Evolutionary conservation across 1,140 invertebrate species (phyloP), one percentile per base, ranked within the genome.

Genomic region (Zaprionus camerounensis): DNA sequence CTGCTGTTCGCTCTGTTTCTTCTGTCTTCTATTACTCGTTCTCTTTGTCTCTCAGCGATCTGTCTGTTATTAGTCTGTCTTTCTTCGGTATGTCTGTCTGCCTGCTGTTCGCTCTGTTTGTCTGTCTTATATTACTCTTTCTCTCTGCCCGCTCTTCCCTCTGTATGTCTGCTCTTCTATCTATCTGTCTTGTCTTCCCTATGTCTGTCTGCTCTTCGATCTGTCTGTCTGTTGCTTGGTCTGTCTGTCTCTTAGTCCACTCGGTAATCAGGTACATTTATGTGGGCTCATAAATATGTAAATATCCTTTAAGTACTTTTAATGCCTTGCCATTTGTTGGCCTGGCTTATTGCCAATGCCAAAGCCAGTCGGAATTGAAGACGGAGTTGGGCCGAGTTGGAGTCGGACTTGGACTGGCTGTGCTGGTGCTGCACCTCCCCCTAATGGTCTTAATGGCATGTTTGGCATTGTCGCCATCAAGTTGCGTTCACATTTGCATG

Each of bases 231-330:
- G n/a, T 49, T 12, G 9, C 5, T 9, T 1, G 9, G 1, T 17
- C 46, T 17, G 20, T 22, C 13, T 22, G 44, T n/a, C 15, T 24
- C 28, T 28, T 26, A 11, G 31, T 51, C 53, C 38, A 36, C 28
- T 24, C 34, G 53, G 80, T 88, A 87, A 87, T 87, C 83, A 81
- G 85, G 68, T 79, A 58, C 81, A 82, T 91, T 91, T 91, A 91
- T 91, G 84, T 91, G 81, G 78, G 84, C 79, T 77, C 88, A 91
- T 91, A 91, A 91, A 91, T 91, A 91, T 91, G 88, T 90, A 91
- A 91, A 91, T 91, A 91, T 91, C 84, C 88, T 91, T 88, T 91
- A 91, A 88, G 79, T 82, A 83, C 81, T 88, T 82, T 85, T 81
- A 91, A 91, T 84, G 85, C 82, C 81, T 91, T 78, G 81, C 82